Evolutionary conservation across 2,797 vertebrate genomes (phyloP), one percentile per base, ranked within the genome.

Genomic region (Micropoecilia bifurca): DNA sequence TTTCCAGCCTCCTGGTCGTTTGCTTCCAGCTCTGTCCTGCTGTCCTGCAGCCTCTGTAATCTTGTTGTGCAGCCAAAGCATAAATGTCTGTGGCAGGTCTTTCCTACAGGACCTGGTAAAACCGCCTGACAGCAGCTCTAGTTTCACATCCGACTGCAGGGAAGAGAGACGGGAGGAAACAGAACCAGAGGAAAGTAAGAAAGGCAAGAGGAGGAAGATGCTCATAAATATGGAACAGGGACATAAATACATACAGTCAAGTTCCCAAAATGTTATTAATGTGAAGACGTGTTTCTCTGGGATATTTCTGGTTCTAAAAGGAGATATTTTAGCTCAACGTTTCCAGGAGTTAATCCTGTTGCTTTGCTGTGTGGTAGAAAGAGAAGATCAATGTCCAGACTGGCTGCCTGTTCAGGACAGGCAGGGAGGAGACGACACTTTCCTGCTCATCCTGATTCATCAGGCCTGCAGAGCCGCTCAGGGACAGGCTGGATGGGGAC

Each of bases 111-210:
- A 71, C 79, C 85, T 39, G 28, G 88, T 79, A 1, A 89, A 81
- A 83, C 84, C 0, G 86, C 89, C 88, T 89, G 88, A 90, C 88
- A 80, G 85, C 89, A 86, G 88, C 83, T 84, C 88, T 74, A 2
- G 69, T 77, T 86, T 80, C 75, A 45, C 63, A 66, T 77, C 50
- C 45, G 0, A 75, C 47, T 28, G 73, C 69, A 80, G 75, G 28
- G 22, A 36, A 41, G 50, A 41, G 71, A 43, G 48, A n/a, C 53
- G 48, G 75, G 46, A 78, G 16, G 20, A 73, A 50, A 28, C 39
- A 73, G 28, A 4, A 14, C 39, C 3, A 72, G 46, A 25, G 47
- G 25, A 73, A n/a, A 6, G 33, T 1, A 46, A n/a, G 22, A 53
- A 66, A 55, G 4, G 7, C 68, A n/a, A 45, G 1, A 1, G 18